A percentile compares a stretch with the other conserved stretches of the same genome.
phyloP scores from a whole-genome alignment of 1,140 invertebrate species.

The Brachionus rubens region DNA sequence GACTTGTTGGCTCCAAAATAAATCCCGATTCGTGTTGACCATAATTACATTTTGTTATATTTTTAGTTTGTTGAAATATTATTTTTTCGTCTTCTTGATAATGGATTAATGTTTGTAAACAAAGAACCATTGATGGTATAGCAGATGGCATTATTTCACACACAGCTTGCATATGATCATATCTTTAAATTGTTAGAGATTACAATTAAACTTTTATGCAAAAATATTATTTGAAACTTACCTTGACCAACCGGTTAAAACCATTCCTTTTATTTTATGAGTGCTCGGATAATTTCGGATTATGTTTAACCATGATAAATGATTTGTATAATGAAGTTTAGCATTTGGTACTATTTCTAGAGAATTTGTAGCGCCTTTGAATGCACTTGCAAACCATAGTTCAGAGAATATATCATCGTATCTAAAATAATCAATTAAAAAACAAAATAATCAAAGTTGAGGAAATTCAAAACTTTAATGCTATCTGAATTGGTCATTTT shows the following conservation, averaged over 20 bases:
- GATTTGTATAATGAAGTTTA: conserved; percentile 12
- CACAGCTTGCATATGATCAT: conserved; percentile 41
- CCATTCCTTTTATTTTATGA: conserved; percentile 34
- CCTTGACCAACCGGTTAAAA: conserved; percentile 44
- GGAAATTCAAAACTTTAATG: too few species aligned
- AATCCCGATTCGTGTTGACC: not conserved
- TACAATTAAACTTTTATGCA: not conserved
- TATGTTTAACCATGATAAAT: conserved; percentile 27
- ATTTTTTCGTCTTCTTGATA: not conserved
- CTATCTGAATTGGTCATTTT: too few species aligned
- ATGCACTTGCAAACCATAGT: conserved; percentile 44
- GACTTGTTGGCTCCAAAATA: not conserved
- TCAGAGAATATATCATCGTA: conserved; percentile 42
- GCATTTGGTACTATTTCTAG: conserved; percentile 10
- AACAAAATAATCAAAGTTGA: not conserved
- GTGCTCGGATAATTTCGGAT: conserved; percentile 8
- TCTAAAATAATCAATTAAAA: not conserved
- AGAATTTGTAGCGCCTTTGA: conserved; percentile 30
- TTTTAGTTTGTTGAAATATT: conserved; percentile 28
- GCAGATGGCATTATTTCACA: conserved; percentile 34
- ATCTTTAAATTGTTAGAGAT: not conserved
- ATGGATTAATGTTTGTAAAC: conserved; percentile 20
- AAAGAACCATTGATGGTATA: conserved; percentile 8
- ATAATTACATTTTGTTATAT: conserved; percentile 38
- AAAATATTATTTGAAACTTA: not conserved